These are phyloP conservation scores for Paramisgurnus dabryanus DNA, from an alignment of 2,113 vertebrate species.

Conservation along the genomic window DNA sequence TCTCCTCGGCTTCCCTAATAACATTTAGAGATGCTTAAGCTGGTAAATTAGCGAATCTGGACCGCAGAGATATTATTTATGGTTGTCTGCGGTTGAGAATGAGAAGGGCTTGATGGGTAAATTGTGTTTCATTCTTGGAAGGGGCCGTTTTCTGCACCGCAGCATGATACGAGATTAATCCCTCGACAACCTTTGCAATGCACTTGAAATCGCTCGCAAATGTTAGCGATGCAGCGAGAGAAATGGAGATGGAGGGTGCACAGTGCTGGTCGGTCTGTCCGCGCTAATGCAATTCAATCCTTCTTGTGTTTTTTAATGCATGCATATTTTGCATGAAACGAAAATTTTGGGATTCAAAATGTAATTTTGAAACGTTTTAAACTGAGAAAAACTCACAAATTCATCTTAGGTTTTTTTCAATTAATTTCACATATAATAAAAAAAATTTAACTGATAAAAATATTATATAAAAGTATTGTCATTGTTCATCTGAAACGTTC, in stretches of 20 bases:
- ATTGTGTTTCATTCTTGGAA: slow-evolving; percentile 82
- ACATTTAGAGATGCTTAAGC: slow-evolving; percentile 82
- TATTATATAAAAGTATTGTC: too few species aligned
- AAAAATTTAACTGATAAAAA: too few species aligned
- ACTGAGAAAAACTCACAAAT: too few species aligned
- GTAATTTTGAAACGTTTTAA: too few species aligned
- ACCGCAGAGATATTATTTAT: slow-evolving; percentile 83
- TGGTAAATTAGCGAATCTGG: slow-evolving; percentile 83
- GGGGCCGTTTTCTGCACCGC: slow-evolving; percentile 73
- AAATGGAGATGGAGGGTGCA: slow-evolving; percentile 46
- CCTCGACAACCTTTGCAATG: slow-evolving; percentile 80
- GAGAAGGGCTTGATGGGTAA: slow-evolving; percentile 79
- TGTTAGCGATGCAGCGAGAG: slow-evolving; percentile 68
- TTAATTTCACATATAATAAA: too few species aligned
- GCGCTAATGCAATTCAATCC: slow-evolving; percentile 42
- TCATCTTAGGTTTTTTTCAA: too few species aligned
- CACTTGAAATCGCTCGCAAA: slow-evolving; percentile 81
- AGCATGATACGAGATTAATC: slow-evolving; percentile 83
- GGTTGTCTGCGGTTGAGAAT: slow-evolving; percentile 80
- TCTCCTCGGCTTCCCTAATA: slow-evolving; percentile 78
- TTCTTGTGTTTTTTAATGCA: too few species aligned
- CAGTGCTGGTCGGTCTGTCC: slow-evolving; percentile 46
- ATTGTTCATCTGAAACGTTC: neutral
- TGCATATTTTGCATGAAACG: too few species aligned
- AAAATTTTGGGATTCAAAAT: too few species aligned